Percentiles rank a stretch among this genome's conserved stretches.
Conservation (phyloP, 2,113 vertebrate genomes). For the Poeciliopsis prolifica region DNA sequence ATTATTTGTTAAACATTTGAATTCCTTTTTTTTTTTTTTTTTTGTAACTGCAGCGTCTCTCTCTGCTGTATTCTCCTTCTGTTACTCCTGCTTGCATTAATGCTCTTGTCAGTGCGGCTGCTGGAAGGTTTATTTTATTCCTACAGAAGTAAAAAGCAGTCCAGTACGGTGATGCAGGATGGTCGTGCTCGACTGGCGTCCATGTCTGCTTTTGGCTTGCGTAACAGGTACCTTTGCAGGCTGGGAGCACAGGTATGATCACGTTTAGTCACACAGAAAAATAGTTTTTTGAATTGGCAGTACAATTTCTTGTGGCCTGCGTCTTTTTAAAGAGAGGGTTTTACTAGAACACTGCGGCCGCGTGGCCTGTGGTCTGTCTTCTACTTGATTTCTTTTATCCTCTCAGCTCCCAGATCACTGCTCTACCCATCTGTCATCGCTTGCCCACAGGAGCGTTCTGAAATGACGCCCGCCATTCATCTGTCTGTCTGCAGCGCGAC, state of each 20-base stretch:
- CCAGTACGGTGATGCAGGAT: conserved; percentile 25
- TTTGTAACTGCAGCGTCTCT: neutral
- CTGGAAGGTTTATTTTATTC: conserved; percentile 38
- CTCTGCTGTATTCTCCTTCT: neutral
- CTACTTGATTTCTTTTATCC: conserved; percentile 12
- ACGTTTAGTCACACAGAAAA: neutral
- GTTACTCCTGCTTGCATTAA: neutral
- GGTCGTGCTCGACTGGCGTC: conserved; percentile 74
- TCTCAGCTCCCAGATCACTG: conserved; percentile 84
- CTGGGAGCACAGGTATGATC: conserved; percentile 83
- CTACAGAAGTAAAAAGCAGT: conserved; percentile 52
- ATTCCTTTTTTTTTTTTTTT: neutral
- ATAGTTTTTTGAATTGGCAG: neutral
- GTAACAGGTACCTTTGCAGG: conserved; percentile 86
- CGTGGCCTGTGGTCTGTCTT: neutral
- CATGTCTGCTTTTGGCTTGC: conserved; percentile 82
- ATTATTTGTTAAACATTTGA: conserved; percentile 9
- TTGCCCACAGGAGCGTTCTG: conserved; percentile 83
- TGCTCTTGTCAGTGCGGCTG: conserved; percentile 15
- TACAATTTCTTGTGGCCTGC: neutral
- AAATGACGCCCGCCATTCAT: conserved; percentile 73
- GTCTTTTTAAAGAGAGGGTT: conserved; percentile 2
- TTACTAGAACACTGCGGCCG: neutral
- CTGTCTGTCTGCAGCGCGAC: conserved; percentile 12
- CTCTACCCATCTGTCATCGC: conserved; percentile 79